These are phyloP conservation scores for Drosophila birchii DNA, from an alignment of 2,888 invertebrate species.

Conservation along the genomic window DNA sequence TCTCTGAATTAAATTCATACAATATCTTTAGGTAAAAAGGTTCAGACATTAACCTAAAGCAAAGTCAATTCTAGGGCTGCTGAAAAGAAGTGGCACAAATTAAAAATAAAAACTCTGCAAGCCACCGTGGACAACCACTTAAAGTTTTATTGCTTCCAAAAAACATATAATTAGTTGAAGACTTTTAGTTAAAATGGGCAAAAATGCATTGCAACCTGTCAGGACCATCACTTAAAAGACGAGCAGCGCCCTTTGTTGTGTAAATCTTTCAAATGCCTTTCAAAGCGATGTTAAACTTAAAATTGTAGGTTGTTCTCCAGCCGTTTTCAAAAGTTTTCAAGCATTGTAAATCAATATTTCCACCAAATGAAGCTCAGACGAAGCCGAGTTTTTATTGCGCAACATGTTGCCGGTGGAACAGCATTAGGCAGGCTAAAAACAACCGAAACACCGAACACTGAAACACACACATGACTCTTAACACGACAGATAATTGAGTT, in stretches of 20 bases:
- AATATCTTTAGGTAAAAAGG: background rate
- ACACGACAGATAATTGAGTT: constrained; percentile 52
- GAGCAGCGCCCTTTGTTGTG: constrained; percentile 24
- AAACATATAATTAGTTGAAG: constrained; percentile 25
- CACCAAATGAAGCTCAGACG: constrained; percentile 17
- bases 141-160: constrained; percentile 7
- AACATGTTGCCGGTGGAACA: constrained; percentile 35
- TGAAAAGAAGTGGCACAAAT: background rate
- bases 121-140: background rate
- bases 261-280: constrained; percentile 35
- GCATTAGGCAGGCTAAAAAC: constrained; percentile 27
- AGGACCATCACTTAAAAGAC: constrained; percentile 16
- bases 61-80: background rate
- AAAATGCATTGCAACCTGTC: constrained; percentile 24
- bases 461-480: constrained; percentile 45
- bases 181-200: background rate
- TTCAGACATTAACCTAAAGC: background rate
- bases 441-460: constrained; percentile 24
- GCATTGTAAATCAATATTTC: constrained; percentile 45
- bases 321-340: constrained; percentile 28
- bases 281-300: constrained; percentile 35
- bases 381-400: constrained; percentile 35
- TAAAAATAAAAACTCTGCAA: background rate
- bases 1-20: background rate
- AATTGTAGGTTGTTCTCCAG: constrained; percentile 16